Percentiles rank a stretch among this genome's conserved stretches.
Conservation (phyloP, 2,113 vertebrate genomes). For the Vulpes ferrilata region DNA sequence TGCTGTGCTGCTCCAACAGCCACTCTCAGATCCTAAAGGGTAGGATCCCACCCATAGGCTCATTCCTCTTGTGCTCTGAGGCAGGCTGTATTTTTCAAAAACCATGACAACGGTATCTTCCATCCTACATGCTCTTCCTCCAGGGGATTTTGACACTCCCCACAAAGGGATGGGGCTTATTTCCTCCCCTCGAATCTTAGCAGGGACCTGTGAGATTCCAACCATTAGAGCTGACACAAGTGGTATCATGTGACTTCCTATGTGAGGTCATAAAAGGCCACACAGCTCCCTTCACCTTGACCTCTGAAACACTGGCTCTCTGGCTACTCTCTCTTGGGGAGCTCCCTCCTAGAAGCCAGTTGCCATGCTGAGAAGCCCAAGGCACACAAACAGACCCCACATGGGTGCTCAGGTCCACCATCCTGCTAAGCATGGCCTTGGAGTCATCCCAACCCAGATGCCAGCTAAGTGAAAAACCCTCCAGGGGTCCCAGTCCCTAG, state of each 20-base stretch:
- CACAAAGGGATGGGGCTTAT: neutral
- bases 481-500: no score
- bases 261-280: neutral
- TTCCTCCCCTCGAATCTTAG: neutral
- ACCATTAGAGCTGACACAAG: neutral
- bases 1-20: neutral
- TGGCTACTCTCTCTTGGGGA: neutral
- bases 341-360: neutral
- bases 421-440: neutral
- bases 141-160: neutral
- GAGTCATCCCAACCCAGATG: neutral
- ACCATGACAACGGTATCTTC: neutral
- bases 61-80: neutral
- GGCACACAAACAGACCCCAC: rapidly evolving
- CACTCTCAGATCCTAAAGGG: neutral
- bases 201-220: neutral
- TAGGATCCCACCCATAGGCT: neutral
- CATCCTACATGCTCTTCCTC: neutral
- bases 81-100: neutral
- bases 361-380: neutral
- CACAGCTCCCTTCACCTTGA: neutral
- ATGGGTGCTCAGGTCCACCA: neutral
- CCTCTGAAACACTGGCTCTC: neutral
- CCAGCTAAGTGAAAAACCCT: neutral
- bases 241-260: neutral